Base-by-base conservation (phyloP, 2,113 vertebrate genomes). In the Donacobius atricapilla region DNA sequence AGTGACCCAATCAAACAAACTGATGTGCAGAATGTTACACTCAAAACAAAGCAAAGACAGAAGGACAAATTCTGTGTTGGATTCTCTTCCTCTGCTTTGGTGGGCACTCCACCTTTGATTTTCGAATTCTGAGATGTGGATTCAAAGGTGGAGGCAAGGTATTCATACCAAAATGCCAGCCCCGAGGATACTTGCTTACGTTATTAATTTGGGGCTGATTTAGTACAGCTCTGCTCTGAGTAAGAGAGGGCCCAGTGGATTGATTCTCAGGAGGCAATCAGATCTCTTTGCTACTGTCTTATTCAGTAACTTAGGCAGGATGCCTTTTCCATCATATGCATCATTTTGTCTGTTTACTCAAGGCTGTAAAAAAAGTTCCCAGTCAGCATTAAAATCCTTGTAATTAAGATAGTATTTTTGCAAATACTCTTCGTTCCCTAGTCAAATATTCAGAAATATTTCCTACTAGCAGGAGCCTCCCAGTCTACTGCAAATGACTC, bases 1-100 rank as follows among this genome's bases (percentile, higher is more conserved):
- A 95, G 81, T 83, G 83, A 89, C 58, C 92, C 87, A 82, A 61
- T 94, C 57, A 94, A 94, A 58, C 28, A 93, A 76, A 86, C 22
- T 45, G n/a, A 65, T 61, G 30, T 31, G 44, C 72, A 91, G 48
- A 72, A 85, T 71, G 48, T 57, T 83, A 57, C 28, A 72, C 30
- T 65, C 30, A 91, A 82, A 85, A n/a, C 51, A 89, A 85, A 94
- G 31, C 65, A 84, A 79, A 85, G 40, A 33, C 18, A 89, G 58
- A 69, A 85, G 50, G 39, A 50, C 11, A 76, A 69, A 87, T 66
- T 51, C 57, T 50, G 31, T 4, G 2, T 47, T 61, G 31, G n/a
- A 21, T 58, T 72, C 42, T 87, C 50, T 85, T 82, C 20, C 15
- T 84, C 44, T 89, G 28, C 51, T 66, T 33, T n/a, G 19, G 7